Percentiles rank a stretch among this genome's conserved stretches.
Evolutionary conservation across 1,140 invertebrate genomes (phyloP).

Genomic region (Achatina immaculata): DNA sequence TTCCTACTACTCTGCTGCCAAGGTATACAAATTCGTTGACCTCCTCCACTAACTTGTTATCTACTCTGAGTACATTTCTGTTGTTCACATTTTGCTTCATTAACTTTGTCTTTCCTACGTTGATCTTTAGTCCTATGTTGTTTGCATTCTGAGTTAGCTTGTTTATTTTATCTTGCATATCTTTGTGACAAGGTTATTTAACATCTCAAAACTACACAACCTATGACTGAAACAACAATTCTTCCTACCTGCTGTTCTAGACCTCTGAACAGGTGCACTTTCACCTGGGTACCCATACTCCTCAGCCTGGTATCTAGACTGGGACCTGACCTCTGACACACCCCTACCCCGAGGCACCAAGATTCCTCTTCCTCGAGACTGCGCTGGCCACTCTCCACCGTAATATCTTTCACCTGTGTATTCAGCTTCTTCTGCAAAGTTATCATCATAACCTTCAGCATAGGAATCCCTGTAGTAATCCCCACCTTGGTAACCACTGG

Average conservation of each 20-base stretch:
- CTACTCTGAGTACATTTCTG: no score
- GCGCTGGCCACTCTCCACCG: not conserved
- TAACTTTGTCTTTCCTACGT: no score
- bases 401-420: not conserved
- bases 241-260: not conserved
- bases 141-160: no score
- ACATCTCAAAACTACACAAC: no score
- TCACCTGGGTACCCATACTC: slow-evolving; percentile 4
- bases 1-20: no score
- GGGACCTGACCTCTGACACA: not conserved
- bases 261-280: not conserved
- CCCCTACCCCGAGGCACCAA: not conserved
- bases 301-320: not conserved
- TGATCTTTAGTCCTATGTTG: no score
- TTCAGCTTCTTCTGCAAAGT: not conserved
- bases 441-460: not conserved
- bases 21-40: no score
- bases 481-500: not conserved
- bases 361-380: not conserved
- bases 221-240: no score
- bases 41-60: no score
- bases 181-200: no score
- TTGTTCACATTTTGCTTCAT: no score
- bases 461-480: slow-evolving; percentile 14
- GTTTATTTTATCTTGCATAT: no score